These are phyloP conservation scores for Eupsittula cactorum DNA, from an alignment of 2,113 vertebrate genomes.

Conservation along the genomic window DNA sequence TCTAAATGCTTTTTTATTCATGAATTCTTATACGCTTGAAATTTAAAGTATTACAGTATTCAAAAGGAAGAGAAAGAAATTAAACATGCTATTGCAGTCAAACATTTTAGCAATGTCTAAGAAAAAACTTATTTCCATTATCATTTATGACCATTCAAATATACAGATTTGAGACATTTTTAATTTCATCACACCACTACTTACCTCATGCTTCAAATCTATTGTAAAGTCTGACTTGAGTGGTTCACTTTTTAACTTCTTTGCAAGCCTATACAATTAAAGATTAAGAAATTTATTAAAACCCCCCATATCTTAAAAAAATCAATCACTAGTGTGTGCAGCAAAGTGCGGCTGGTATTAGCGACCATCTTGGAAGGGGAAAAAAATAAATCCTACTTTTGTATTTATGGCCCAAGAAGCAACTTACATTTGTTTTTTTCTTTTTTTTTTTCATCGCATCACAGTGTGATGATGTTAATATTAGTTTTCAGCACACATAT, in stretches of 20 bases:
- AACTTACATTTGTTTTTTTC: background rate
- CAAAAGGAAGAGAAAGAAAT: background rate
- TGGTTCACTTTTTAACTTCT: slow-evolving; percentile 86
- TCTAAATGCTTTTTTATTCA: background rate
- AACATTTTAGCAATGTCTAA: background rate
- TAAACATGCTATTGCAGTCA: background rate
- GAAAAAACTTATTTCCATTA: background rate
- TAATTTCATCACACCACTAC: background rate
- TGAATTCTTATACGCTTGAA: background rate
- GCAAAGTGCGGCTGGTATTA: background rate
- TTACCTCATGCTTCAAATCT: slow-evolving; percentile 97
- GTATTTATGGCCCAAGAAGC: background rate
- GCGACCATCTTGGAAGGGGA: background rate
- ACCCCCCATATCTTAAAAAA: background rate
- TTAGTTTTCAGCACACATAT: background rate
- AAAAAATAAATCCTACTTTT: background rate
- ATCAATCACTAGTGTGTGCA: background rate
- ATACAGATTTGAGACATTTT: background rate
- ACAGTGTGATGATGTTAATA: background rate
- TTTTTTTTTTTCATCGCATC: background rate
- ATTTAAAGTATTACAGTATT: background rate
- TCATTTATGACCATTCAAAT: background rate
- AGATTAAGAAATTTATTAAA: background rate
- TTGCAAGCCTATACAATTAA: slow-evolving; percentile 82
- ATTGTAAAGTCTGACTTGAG: slow-evolving; percentile 96